Base-by-base conservation (phyloP, 2,888 invertebrate genomes). In the Monopis laevigella region DNA sequence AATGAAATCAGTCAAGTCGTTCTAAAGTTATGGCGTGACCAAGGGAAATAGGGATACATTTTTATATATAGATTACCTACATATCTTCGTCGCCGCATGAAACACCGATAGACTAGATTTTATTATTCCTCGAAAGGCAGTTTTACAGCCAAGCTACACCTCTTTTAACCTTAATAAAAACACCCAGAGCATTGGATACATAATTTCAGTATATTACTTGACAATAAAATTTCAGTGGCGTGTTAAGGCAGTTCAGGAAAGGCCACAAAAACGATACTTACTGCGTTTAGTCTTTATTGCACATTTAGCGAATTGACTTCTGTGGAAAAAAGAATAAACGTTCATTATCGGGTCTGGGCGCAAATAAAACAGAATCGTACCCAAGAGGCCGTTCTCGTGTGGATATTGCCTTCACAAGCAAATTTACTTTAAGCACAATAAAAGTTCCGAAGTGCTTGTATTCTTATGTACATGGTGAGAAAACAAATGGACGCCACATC, bases 381-480 rank as follows among this genome's bases (percentile, higher is more conserved):
- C 74, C 74, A 50, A 51, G 68, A 61, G 77, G 59, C 59, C 62
- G 62, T 57, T 72, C 63, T 62, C 63, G 53, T 62, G 62, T 61
- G 67, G 69, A 72, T 77, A 77, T 78, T 75, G 78, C 74, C 71
- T 63, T 67, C 70, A 54, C 73, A 72, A 75, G 73, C 73, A 77
- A 74, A 77, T 77, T 75, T 74, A 65, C 69, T 70, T 65, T 65
- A 66, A 72, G 65, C 70, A 65, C 71, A 73, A 74, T 75, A 75
- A 72, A 73, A 62, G 66, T 66, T 71, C 65, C 63, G 65, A 56
- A 59, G 51, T 59, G 61, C 17, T 64, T 36, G 21, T 36, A 11
- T 12, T 36, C 16, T 14, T 7, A 34, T 13, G 29, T 29, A 29
- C 29, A 13, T n/a, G 14, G 13, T 6, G 29, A 29, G 14, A 12